Evolutionary conservation across 2,113 vertebrate species (phyloP), one percentile per base, ranked within the genome.

Genomic region (Dromas ardeola): DNA sequence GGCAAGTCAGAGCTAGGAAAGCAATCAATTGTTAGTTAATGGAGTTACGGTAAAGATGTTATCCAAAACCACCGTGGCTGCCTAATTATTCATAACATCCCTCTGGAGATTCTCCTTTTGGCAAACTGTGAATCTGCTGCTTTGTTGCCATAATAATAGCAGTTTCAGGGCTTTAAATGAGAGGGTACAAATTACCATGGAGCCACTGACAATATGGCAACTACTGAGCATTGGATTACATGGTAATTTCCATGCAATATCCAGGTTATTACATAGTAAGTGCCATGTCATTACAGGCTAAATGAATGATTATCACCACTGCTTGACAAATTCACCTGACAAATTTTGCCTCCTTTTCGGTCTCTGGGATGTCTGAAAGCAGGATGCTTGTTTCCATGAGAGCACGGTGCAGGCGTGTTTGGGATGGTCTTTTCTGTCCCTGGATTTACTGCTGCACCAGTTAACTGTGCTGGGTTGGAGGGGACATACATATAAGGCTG

Each of bases 191-290:
- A 96, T 96, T 94, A 87, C 95, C 89, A 74, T 59, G 93, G 80
- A 92, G 93, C 26, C 85, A 26, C 65, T 34, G 94, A 96, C 93
- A 88, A 94, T 87, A 91, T 79, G 94, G 96, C 96, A 97, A 36
- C 91, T 78, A n/a, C 83, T 10, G 2, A 74, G 88, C 91, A 50
- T 66, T 90, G 96, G 89, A 96, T 98, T 97, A 96, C 96, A 96
- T 90, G 94, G 95, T 72, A 74, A 97, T 97, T 97, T 97, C 95
- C 95, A 89, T 95, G 95, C 93, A 88, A 94, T 97, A 96, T 85
- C 77, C 82, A 94, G 89, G 84, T 96, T 95, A 96, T 98, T 97
- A 95, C 95, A 49, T 66, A 55, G 87, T 90, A 96, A 97, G 92
- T 95, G 95, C 92, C 95, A 84, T 95, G 95, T 95, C 93, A 81